Conservation (phyloP, 2,888 invertebrate genomes). For the Sarcophaga subvicina region DNA sequence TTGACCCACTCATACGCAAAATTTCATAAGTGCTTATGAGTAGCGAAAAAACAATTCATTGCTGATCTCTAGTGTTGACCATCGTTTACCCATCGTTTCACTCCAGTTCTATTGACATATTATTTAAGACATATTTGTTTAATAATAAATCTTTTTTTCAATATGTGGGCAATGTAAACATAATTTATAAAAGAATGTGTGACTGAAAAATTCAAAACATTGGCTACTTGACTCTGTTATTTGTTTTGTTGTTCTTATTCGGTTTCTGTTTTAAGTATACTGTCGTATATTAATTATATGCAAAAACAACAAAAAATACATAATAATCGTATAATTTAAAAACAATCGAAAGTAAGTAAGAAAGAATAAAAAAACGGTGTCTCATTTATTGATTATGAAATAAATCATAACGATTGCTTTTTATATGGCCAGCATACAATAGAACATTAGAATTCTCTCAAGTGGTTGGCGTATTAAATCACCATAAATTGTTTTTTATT, state of each 20-base stretch:
- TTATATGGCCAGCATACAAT: background rate
- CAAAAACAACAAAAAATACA: slow-evolving; percentile 3
- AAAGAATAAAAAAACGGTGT: slow-evolving; percentile 50
- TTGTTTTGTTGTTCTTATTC: slow-evolving; percentile 1
- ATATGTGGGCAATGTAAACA: background rate
- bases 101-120: too few species aligned
- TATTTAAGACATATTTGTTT: background rate
- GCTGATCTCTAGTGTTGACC: too few species aligned
- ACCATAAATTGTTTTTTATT: too few species aligned
- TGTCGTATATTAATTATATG: slow-evolving; percentile 40
- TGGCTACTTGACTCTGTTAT: background rate
- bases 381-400: slow-evolving; percentile 54
- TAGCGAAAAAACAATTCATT: too few species aligned
- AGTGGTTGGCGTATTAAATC: slow-evolving; percentile 2
- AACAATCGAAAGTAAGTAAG: slow-evolving; percentile 49
- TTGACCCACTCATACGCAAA: too few species aligned
- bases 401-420: slow-evolving; percentile 44
- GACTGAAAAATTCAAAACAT: background rate
- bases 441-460: background rate
- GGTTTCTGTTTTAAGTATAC: background rate
- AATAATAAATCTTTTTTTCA: background rate
- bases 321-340: slow-evolving; percentile 12
- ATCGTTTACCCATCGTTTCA: too few species aligned
- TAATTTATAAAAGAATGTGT: background rate
- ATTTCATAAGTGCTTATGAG: too few species aligned